Evolutionary conservation across 2,888 invertebrate species (phyloP).

Genomic region (Leptinotarsa peninsularis): DNA sequence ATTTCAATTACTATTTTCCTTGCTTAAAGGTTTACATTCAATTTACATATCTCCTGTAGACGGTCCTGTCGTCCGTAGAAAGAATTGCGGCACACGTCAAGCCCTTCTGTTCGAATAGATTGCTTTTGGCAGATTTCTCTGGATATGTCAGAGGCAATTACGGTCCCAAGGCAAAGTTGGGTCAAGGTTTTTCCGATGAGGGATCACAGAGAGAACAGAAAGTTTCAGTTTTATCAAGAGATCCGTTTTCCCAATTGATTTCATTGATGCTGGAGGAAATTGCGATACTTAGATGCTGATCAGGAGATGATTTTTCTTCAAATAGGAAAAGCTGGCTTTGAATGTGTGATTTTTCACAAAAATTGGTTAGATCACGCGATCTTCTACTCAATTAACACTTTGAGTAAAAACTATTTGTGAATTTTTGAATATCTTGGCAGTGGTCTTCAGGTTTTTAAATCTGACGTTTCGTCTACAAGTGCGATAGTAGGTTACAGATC

Average conservation of each 20-base stretch:
- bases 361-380: too few relatives aligned
- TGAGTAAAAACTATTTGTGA: too few relatives aligned
- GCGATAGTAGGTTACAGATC: too few relatives aligned
- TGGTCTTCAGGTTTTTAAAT: too few relatives aligned
- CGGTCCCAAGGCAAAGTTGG: not conserved
- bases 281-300: not conserved
- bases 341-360: too few relatives aligned
- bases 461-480: too few relatives aligned
- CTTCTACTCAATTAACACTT: too few relatives aligned
- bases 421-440: too few relatives aligned
- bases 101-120: not conserved
- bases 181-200: not conserved
- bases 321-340: too few relatives aligned
- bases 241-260: slow-evolving; percentile 1
- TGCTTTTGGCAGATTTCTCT: not conserved
- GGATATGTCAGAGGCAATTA: not conserved
- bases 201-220: not conserved
- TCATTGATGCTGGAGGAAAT: not conserved
- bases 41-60: not conserved
- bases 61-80: not conserved
- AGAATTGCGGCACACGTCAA: not conserved
- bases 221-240: not conserved
- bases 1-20: too few relatives aligned
- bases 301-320: too few relatives aligned
- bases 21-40: too few relatives aligned